phyloP scores from a whole-genome alignment of 2,888 invertebrate genomes.

The Trachelus stipa region DNA sequence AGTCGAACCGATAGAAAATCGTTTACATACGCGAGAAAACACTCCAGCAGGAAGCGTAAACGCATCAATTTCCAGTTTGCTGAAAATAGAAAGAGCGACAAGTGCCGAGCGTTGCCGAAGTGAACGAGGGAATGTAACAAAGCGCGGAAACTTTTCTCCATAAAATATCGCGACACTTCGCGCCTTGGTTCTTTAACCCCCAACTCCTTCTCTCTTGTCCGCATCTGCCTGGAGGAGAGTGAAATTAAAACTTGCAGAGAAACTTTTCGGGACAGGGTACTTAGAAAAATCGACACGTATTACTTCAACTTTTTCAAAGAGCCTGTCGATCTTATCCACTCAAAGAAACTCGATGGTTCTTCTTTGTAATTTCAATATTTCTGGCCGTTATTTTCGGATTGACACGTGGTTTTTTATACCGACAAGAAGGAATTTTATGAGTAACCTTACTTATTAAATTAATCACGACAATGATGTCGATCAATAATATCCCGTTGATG shows the following conservation, averaged over 20 bases:
- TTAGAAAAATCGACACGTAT: conserved; percentile 27
- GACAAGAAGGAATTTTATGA: neutral
- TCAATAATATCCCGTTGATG: neutral
- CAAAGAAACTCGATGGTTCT: neutral
- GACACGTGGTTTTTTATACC: neutral
- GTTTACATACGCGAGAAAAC: neutral
- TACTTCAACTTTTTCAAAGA: neutral
- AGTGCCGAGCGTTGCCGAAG: neutral
- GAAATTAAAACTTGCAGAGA: conserved; percentile 40
- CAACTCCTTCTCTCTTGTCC: conserved; percentile 14
- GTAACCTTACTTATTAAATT: neutral
- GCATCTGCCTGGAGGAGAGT: conserved; percentile 19
- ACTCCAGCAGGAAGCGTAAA: neutral
- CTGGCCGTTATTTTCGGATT: neutral
- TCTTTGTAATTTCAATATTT: neutral
- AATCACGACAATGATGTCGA: neutral
- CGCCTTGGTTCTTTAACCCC: conserved; percentile 21
- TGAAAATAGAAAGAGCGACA: neutral
- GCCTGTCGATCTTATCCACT: neutral
- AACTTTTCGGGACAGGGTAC: conserved; percentile 26
- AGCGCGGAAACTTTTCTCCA: conserved; percentile 38
- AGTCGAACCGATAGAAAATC: neutral
- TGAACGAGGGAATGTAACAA: conserved; percentile 11
- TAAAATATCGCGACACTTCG: conserved; percentile 44
- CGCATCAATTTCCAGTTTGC: neutral